Conservation (phyloP, 1,140 invertebrate genomes). For the Aphelenchoides besseyi region DNA sequence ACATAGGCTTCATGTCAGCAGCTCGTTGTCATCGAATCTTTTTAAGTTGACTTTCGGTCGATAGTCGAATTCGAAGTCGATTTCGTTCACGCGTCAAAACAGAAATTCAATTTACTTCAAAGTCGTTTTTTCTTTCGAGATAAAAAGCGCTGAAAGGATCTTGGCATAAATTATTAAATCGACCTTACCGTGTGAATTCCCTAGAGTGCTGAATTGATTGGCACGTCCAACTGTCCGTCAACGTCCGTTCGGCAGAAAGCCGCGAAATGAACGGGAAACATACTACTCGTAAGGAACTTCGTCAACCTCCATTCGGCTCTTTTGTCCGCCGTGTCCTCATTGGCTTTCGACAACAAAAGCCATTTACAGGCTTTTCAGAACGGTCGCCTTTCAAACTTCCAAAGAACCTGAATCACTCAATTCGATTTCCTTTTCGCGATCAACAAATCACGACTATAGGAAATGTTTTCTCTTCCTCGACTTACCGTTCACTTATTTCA, state of each 20-base stretch:
- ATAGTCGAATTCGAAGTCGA: too few species aligned
- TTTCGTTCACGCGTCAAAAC: too few species aligned
- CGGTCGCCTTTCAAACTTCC: background rate
- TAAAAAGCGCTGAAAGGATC: background rate
- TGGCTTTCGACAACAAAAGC: background rate
- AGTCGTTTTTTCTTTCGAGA: background rate
- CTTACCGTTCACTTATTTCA: background rate
- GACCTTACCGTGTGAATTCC: background rate
- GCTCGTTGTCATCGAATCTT: too few species aligned
- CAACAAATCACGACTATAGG: background rate
- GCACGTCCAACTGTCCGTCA: too few species aligned
- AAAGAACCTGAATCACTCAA: background rate
- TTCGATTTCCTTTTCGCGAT: slow-evolving; percentile 1
- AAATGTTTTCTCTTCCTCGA: background rate
- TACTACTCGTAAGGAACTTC: too few species aligned
- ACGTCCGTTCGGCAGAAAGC: too few species aligned
- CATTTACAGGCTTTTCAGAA: background rate
- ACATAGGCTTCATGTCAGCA: too few species aligned
- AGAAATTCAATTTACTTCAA: too few species aligned
- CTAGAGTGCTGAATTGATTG: slow-evolving; percentile 1
- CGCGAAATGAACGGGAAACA: too few species aligned
- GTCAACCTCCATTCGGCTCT: background rate
- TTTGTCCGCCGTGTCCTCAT: background rate
- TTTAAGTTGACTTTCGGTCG: too few species aligned
- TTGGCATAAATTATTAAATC: background rate